A percentile compares a stretch with the other conserved stretches of the same genome.
These are phyloP conservation scores for Cephus pulcher DNA, from an alignment of 2,888 invertebrate species.

Conservation along the genomic window DNA sequence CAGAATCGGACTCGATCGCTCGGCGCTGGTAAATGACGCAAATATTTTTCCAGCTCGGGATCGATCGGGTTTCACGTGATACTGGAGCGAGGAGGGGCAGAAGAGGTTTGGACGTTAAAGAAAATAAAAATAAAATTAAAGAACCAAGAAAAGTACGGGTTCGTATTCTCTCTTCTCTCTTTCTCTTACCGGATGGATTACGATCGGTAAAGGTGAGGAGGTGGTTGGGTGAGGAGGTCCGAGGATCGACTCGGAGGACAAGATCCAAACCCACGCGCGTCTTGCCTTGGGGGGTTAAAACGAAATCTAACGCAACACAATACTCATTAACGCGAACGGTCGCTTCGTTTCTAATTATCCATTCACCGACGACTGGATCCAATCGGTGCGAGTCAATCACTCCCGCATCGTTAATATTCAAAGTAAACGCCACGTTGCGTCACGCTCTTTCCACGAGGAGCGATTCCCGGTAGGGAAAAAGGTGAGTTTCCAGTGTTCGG, in stretches of 20 bases:
- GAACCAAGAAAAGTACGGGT: not conserved
- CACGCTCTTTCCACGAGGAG: not conserved
- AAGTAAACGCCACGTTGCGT: not conserved
- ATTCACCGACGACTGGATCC: slow-evolving; percentile 23
- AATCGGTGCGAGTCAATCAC: slow-evolving; percentile 15
- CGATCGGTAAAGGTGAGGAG: not conserved
- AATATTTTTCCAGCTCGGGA: not conserved
- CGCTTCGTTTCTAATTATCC: slow-evolving; percentile 48
- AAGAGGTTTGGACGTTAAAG: not conserved
- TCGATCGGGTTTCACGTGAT: not conserved
- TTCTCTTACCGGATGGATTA: not conserved
- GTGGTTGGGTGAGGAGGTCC: not conserved
- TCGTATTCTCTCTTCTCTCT: not conserved
- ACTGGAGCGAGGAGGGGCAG: not conserved
- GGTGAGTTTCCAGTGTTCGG: not conserved
- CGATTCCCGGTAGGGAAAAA: not conserved
- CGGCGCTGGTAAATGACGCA: not conserved
- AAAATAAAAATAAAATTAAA: not conserved
- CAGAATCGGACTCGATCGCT: not conserved
- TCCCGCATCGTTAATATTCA: slow-evolving; percentile 12
- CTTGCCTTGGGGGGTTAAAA: slow-evolving; percentile 15
- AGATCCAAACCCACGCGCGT: not conserved
- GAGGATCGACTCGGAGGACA: not conserved
- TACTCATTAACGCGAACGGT: slow-evolving; percentile 40
- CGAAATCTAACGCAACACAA: slow-evolving; percentile 22